Evolutionary conservation across 2,888 invertebrate genomes (phyloP), one percentile per base, ranked within the genome.

Genomic region (Noctua janthe): DNA sequence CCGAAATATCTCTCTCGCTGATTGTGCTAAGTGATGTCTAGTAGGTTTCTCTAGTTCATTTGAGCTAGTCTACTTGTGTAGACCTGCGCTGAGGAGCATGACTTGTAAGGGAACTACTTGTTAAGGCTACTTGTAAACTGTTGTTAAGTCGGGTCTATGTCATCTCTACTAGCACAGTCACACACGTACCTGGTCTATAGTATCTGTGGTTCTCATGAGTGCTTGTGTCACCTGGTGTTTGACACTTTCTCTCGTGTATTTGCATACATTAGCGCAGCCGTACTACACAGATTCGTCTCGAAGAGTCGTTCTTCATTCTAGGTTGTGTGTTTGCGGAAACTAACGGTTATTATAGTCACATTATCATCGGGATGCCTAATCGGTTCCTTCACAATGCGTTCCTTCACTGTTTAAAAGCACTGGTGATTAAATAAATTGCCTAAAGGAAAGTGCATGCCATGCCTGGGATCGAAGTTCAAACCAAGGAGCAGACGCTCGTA

Each of bases 251-350:
- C 69, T 17, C 35, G 15, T 8, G 13, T 47, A 47, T 69, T 47
- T 29, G 69, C 80, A 80, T 80, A 69, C 43, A 80, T 80, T 80
- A 73, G 29, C 80, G 54, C 20, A 17, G n/a, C 67, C 20, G n/a
- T 23, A n/a, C 59, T 13, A 8, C 23, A 47, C 43, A 56, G 39
- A 78, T 59, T 74, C 74, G 47, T 47, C 77, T 59, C 59, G 59
- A 8, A 54, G 54, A 20, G 0, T 54, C 54, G 54, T 10, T 54
- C 54, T 23, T 54, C 1, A n/a, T 59, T 59, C 56, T 59, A 59
- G n/a, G 56, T 59, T 59, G 56, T 56, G 20, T 56, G 56, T 23
- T 56, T 59, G n/a, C 23, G 56, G 11, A 11, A 10, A 59, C n/a
- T n/a, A n/a, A n/a, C 56, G n/a, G 11, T 11, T 59, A 59, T 4